Evolutionary conservation across 2,113 vertebrate species (phyloP), one percentile per base, ranked within the genome.

Genomic region (Hassar affinis): DNA sequence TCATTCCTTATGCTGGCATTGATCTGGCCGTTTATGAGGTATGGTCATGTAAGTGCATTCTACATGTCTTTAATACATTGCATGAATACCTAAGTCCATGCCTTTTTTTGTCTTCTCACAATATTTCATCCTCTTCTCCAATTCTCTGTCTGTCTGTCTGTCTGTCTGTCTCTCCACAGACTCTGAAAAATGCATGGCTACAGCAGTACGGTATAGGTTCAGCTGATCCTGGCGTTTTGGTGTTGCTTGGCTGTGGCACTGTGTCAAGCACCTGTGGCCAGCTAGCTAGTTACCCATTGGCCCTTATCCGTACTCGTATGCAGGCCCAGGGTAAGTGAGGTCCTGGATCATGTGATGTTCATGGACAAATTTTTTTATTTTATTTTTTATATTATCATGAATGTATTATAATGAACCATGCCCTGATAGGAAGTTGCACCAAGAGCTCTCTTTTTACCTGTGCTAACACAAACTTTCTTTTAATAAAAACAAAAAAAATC

Each of bases 201-300:
- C 95, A 96, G 83, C 91, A 92, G 87, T 96, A 96, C 88, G 95
- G 95, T 20, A 92, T 93, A 14, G 93, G 94, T 77, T 93, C 96
- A 3, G 95, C 95, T 0, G 96, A 98, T 81, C 97, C 97, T 0
- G 97, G 97, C 1, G 92, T 98, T 25, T 61, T 96, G 75, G 96
- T 98, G 0, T 81, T 98, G 76, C 77, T 98, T 84, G 94, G 94
- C 17, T 98, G 97, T 27, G 97, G 97, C 11, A 97, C 97, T 1
- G 20, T 92, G n/a, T 98, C 97, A 56, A 97, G 97, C 87, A 98
- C 96, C 0, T 98, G 97, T 54, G 97, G 97, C 4, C 97, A 98
- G 90, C 85, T 98, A 33, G 96, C 97, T 93, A 74, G 69, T 49
- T 74, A 74, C 45, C 69, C 69, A 17, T 27, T 74, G 25, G 69